These are phyloP conservation scores for Mesoclemmys tuberculata DNA, from an alignment of 2,113 vertebrate genomes.

Conservation along the genomic window DNA sequence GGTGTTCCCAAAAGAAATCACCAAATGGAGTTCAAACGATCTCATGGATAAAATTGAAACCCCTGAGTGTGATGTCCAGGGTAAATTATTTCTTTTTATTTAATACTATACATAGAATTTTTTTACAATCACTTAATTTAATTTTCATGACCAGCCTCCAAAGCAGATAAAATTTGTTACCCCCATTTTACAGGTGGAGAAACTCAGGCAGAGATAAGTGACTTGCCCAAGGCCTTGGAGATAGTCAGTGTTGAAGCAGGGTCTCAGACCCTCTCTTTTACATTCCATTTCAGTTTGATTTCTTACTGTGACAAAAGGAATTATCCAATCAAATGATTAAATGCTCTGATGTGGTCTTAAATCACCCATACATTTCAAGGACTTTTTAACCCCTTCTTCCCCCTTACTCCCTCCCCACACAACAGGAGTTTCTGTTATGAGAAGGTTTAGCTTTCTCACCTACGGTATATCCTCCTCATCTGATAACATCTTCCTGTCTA, in stretches of 20 bases:
- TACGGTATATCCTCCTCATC: neutral
- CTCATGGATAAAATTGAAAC: constrained; percentile 96
- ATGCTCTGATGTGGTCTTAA: neutral
- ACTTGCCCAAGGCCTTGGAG: neutral
- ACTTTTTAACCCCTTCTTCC: neutral
- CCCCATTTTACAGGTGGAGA: constrained; percentile 25
- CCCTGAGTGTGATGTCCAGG: constrained; percentile 82
- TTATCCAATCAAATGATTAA: constrained; percentile 15
- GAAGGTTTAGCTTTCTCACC: constrained; percentile 38
- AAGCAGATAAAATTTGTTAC: constrained; percentile 41
- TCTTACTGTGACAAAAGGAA: constrained; percentile 20
- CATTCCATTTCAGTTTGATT: neutral
- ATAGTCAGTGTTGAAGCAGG: constrained; percentile 33
- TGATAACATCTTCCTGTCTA: constrained; percentile 31
- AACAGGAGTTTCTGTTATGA: neutral
- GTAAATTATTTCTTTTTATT: constrained; percentile 64
- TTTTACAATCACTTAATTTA: constrained; percentile 20
- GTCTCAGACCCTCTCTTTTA: neutral
- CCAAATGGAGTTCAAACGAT: constrained; percentile 96
- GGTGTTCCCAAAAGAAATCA: constrained; percentile 90
- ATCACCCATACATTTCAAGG: constrained; percentile 14
- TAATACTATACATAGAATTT: neutral
- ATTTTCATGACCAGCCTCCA: neutral
- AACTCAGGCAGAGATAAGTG: constrained; percentile 19
- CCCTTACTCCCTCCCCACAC: neutral